Evolutionary conservation across 30 jellyfish, hydroid and myxozoan species (phyloP), one percentile per base, ranked within the genome.

Genomic region (Turritopsis rubra): DNA sequence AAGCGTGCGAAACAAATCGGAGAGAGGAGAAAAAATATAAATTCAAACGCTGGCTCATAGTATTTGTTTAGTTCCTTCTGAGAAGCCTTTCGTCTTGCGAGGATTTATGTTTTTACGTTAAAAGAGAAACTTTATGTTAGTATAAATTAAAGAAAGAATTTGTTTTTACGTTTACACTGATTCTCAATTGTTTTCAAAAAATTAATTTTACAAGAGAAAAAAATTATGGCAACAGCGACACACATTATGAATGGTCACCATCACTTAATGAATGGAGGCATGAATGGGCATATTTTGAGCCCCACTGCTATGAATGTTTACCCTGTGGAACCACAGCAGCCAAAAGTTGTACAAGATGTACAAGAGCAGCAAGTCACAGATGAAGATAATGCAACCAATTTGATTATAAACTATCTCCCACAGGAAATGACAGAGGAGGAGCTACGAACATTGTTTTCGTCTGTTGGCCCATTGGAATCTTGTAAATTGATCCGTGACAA

Each of bases 401-500:
- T 95, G 88, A 95, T 95, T 84, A 95, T 95, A 54, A 95, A 95
- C 82, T 95, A 95, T 93, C 95, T 95, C 91, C 99, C 99, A n/a
- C 99, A 95, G 54, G 97, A 95, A 85, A 95, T 95, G 99, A 85
- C 97, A 54, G 99, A 95, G 73, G 97, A 88, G 66, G 99, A 95
- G 72, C 85, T 95, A 24, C 88, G 91, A 60, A 95, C 96, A 29
- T 83, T 95, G 71, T 95, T 95, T 84, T 87, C 99, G 27, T 90
- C 97, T 26, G 85, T 89, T 79, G 99, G 99, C 73, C 96, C 94
- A 24, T 88, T 95, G 71, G 99, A 95, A 82, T 91, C 99, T 71
- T 95, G 99, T 85, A 95, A 95, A 83, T 88, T 95, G 53, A 90
- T 95, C 74, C 91, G 97, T 83, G 89, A 90, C 79, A 95, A 95